Conservation (phyloP, 2,888 invertebrate genomes). For the Ellobium chinense region DNA sequence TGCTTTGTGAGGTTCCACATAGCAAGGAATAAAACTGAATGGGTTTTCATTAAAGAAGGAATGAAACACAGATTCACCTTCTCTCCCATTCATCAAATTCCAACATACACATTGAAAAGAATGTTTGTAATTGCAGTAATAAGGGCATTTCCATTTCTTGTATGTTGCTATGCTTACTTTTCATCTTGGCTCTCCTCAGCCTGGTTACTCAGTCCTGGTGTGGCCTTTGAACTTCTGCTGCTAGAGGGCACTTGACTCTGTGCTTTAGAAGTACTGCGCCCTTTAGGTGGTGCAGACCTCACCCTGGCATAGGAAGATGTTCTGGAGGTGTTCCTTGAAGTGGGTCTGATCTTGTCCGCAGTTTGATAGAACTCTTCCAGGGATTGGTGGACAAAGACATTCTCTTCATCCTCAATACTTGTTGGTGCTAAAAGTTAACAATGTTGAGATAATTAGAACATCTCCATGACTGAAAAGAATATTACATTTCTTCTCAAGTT, state of each 20-base stretch:
- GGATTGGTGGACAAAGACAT: conserved; percentile 57
- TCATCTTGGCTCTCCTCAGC: not conserved
- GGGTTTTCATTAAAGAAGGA: too few relatives aligned
- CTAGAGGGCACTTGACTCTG: not conserved
- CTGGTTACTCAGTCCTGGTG: not conserved
- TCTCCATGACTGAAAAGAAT: too few relatives aligned
- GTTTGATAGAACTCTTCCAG: conserved; percentile 72
- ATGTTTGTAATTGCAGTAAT: too few relatives aligned
- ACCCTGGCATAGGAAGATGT: conserved; percentile 31
- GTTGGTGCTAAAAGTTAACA: conserved; percentile 5
- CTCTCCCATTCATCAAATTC: too few relatives aligned
- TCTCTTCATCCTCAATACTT: conserved; percentile 39
- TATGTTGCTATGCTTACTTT: too few relatives aligned
- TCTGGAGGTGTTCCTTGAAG: conserved; percentile 24
- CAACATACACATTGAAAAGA: too few relatives aligned
- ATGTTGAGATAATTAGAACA: too few relatives aligned
- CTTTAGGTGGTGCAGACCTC: conserved; percentile 53
- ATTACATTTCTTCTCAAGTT: too few relatives aligned
- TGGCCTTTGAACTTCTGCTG: not conserved
- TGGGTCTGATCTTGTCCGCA: conserved; percentile 65
- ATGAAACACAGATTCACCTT: too few relatives aligned
- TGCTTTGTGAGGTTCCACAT: too few relatives aligned
- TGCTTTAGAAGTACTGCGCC: conserved; percentile 31
- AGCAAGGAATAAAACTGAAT: too few relatives aligned
- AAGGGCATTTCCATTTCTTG: too few relatives aligned